A percentile compares a stretch with the other conserved stretches of the same genome.
Evolutionary conservation across 2,113 vertebrate species (phyloP).

Genomic region (Crypturellus undulatus): DNA sequence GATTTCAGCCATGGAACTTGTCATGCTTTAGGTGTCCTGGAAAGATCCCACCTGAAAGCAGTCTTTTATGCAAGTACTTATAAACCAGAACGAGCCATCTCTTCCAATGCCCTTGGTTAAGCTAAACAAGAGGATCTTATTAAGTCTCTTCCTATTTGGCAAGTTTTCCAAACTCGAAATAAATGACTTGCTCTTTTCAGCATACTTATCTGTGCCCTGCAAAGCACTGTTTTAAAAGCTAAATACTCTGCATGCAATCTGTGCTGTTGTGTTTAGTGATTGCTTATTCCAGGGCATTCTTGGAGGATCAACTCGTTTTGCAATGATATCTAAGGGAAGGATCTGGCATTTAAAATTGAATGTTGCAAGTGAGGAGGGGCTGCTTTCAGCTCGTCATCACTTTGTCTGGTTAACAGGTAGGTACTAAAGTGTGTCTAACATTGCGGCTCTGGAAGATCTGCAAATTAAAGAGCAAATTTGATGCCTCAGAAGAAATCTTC

Average conservation of each 20-base stretch:
- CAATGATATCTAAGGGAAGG: neutral
- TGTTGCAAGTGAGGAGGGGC: neutral
- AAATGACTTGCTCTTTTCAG: neutral
- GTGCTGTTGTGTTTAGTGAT: neutral
- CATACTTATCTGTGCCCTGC: neutral
- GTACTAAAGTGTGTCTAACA: neutral
- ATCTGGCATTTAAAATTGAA: neutral
- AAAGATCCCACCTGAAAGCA: neutral
- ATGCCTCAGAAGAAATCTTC: neutral
- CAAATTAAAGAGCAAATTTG: neutral
- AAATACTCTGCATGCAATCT: neutral
- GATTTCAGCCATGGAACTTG: neutral
- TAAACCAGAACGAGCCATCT: neutral
- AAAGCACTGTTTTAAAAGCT: neutral
- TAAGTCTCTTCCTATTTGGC: neutral
- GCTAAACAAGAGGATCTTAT: neutral
- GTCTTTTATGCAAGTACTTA: neutral
- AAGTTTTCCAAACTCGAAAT: neutral
- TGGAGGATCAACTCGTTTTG: neutral
- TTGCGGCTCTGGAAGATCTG: neutral
- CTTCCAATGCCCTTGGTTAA: neutral
- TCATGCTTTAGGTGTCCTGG: neutral
- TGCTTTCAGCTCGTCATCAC: neutral
- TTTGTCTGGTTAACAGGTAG: neutral
- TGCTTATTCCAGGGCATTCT: neutral